These are phyloP conservation scores for Linnaemya tessellans DNA, from an alignment of 2,888 invertebrate genomes.

Conservation along the genomic window DNA sequence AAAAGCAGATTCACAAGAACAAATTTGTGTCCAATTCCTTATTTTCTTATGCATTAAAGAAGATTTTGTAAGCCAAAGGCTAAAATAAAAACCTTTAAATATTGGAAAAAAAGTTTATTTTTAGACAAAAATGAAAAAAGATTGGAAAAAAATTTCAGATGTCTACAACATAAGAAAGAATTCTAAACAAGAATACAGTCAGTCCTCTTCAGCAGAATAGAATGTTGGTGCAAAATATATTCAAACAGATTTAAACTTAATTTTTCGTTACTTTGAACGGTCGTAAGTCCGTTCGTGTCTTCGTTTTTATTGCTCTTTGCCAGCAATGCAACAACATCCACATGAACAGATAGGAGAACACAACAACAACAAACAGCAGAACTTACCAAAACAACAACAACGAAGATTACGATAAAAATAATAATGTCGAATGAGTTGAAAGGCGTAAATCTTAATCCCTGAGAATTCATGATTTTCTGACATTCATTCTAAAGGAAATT, in stretches of 20 bases:
- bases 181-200: constrained; percentile 63
- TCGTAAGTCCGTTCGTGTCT: constrained; percentile 43
- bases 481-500: constrained; percentile 68
- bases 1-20: constrained; percentile 45
- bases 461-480: constrained; percentile 72
- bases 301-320: constrained; percentile 48
- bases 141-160: constrained; percentile 43
- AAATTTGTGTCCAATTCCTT: constrained; percentile 60
- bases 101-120: constrained; percentile 78
- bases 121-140: constrained; percentile 75
- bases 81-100: constrained; percentile 79
- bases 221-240: constrained; percentile 43
- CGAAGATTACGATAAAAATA: constrained; percentile 63
- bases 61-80: constrained; percentile 75
- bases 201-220: constrained; percentile 45
- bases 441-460: constrained; percentile 73
- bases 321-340: constrained; percentile 26
- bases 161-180: constrained; percentile 52
- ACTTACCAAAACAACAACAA: constrained; percentile 41
- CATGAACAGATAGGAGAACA: constrained; percentile 31
- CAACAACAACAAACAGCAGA: constrained; percentile 18
- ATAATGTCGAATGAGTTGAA: constrained; percentile 72
- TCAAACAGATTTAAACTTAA: constrained; percentile 47
- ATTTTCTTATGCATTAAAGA: constrained; percentile 44
- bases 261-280: constrained; percentile 48